Evolutionary conservation across 2,797 vertebrate genomes (phyloP).

Genomic region (Acrossocheilus fasciatus): DNA sequence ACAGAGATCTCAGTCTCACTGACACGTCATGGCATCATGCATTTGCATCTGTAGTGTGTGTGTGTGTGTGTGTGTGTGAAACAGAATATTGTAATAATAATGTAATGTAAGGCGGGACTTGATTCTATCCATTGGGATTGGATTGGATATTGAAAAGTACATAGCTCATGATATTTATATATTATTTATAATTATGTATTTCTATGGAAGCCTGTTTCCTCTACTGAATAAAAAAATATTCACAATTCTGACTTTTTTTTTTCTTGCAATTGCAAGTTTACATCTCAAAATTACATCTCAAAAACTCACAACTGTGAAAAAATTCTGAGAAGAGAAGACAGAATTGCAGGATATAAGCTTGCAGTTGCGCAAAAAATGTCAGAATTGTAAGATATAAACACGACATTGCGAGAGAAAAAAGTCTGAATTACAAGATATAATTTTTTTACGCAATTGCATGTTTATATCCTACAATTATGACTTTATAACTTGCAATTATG

Average conservation of each 20-base stretch:
- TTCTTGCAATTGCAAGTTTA: too few relatives aligned
- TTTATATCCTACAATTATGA: too few relatives aligned
- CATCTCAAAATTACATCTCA: too few relatives aligned
- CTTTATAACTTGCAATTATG: too few relatives aligned
- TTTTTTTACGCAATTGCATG: neutral
- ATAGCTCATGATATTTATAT: slow-evolving; percentile 6
- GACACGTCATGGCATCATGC: neutral
- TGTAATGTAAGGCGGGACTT: neutral
- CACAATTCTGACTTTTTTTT: neutral
- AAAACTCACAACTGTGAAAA: too few relatives aligned
- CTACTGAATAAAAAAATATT: neutral
- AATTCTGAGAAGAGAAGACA: neutral
- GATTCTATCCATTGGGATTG: neutral
- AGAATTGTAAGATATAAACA: neutral
- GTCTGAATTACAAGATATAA: neutral
- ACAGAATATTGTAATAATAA: neutral
- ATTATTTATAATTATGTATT: neutral
- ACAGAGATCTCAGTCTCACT: neutral
- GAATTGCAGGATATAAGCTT: neutral
- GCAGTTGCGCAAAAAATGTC: too few relatives aligned
- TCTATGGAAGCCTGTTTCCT: neutral
- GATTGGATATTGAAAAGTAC: neutral
- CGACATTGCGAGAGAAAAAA: neutral
- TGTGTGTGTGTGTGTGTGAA: neutral
- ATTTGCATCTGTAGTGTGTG: slow-evolving; percentile 15